Percentiles rank a stretch among this genome's conserved stretches.
Conservation (phyloP, 2,888 invertebrate genomes). For the Beris morrisii region DNA sequence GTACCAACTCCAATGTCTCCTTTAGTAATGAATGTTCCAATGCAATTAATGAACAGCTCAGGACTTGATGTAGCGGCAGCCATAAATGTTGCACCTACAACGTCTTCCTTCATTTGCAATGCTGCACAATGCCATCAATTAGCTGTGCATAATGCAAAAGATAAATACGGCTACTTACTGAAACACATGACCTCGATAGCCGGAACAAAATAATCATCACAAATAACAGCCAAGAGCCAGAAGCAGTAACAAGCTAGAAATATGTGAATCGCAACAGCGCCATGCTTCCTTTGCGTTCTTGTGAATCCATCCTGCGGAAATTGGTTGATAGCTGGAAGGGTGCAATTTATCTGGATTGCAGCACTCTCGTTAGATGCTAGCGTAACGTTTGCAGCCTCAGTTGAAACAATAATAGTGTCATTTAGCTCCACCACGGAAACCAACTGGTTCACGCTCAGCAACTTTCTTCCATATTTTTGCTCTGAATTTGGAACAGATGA, state of each 20-base stretch:
- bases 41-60: conserved; percentile 81
- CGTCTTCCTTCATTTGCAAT: conserved; percentile 69
- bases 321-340: conserved; percentile 74
- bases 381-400: conserved; percentile 5
- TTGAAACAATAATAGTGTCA: neutral
- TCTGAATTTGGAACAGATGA: neutral
- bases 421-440: neutral
- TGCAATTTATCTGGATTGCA: conserved; percentile 61
- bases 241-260: conserved; percentile 68
- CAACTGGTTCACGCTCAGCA: conserved; percentile 24
- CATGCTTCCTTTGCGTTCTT: conserved; percentile 62
- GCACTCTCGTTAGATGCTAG: neutral
- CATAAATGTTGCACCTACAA: conserved; percentile 90
- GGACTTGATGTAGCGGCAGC: conserved; percentile 86
- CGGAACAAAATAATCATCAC: conserved; percentile 89
- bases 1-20: conserved; percentile 78
- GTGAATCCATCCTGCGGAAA: conserved; percentile 78
- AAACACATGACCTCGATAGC: conserved; percentile 78
- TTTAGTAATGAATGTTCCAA: conserved; percentile 77
- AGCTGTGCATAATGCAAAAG: neutral
- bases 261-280: conserved; percentile 45
- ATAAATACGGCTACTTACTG: conserved; percentile 62
- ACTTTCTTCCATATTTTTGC: conserved; percentile 25
- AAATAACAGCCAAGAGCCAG: conserved; percentile 74
- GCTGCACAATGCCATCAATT: conserved; percentile 51